Evolutionary conservation across 2,797 vertebrate species (phyloP).

Genomic region (Paratrypauchen microcephalus): DNA sequence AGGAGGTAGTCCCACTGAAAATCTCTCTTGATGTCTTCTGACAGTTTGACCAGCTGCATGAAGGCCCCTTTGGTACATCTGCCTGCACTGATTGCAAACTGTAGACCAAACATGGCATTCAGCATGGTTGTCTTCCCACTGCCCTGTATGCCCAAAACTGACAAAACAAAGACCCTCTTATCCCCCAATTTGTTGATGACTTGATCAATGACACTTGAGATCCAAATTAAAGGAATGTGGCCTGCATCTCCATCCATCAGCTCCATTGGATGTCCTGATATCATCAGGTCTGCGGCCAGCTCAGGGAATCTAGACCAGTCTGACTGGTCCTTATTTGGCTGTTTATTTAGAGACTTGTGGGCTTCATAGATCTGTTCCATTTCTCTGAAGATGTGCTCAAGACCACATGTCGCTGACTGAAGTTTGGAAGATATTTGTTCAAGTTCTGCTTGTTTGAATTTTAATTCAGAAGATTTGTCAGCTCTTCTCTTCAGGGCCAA

Average conservation of each 20-base stretch:
- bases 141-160: constrained; percentile 77
- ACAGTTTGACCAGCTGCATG: constrained; percentile 78
- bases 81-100: constrained; percentile 77
- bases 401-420: constrained; percentile 58
- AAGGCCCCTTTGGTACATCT: constrained; percentile 79
- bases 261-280: constrained; percentile 74
- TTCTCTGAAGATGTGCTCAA: constrained; percentile 78
- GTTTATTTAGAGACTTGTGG: constrained; percentile 25
- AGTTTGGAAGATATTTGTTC: constrained; percentile 62
- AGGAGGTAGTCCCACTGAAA: constrained; percentile 46
- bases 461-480: constrained; percentile 18
- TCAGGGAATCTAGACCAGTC: constrained; percentile 60
- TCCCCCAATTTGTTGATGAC: constrained; percentile 70
- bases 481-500: constrained; percentile 49
- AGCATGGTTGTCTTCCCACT: constrained; percentile 82
- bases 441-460: constrained; percentile 18
- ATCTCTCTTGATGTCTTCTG: constrained; percentile 52
- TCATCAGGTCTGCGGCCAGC: constrained; percentile 72
- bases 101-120: constrained; percentile 80
- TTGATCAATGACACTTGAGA: constrained; percentile 69
- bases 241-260: constrained; percentile 80
- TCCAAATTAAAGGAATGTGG: constrained; percentile 76
- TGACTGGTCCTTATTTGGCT: not conserved
- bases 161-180: constrained; percentile 76
- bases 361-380: constrained; percentile 77